phyloP scores from a whole-genome alignment of 2,797 vertebrate species.

The Periophthalmus magnuspinnatus region DNA sequence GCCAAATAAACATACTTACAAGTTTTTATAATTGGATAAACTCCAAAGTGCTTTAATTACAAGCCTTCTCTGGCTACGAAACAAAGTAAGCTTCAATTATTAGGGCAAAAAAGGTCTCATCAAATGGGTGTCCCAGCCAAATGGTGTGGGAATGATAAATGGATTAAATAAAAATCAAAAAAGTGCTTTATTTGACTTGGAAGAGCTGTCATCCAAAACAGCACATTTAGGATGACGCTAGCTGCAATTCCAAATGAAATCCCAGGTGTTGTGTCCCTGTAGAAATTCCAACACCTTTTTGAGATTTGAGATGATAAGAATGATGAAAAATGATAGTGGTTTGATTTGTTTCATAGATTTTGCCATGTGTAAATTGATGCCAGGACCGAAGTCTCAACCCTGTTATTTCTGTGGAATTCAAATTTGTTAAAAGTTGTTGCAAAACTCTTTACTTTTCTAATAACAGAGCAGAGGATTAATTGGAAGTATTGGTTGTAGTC shows the following conservation, averaged over 20 bases:
- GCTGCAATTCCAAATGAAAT: conserved; percentile 39
- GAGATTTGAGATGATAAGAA: conserved; percentile 35
- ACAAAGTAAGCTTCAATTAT: not conserved
- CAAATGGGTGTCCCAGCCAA: not conserved
- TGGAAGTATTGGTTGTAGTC: not conserved
- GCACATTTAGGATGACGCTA: conserved; percentile 30
- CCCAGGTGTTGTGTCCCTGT: conserved; percentile 30
- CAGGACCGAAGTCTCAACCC: conserved; percentile 46
- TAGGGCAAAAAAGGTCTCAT: not conserved
- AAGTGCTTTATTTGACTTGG: conserved; percentile 35
- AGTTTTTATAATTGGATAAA: conserved; percentile 14
- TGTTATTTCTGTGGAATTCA: not conserved
- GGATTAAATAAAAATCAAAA: conserved; percentile 38
- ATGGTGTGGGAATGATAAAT: conserved; percentile 13
- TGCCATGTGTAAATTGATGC: conserved; percentile 65
- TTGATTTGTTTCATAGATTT: not conserved
- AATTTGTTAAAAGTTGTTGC: too few relatives aligned
- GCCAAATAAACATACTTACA: conserved; percentile 12
- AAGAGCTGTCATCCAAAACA: conserved; percentile 41
- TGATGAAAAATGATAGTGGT: not conserved
- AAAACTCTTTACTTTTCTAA: too few relatives aligned
- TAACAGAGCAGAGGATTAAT: not conserved
- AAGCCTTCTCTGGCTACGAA: conserved; percentile 4
- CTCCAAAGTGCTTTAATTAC: conserved; percentile 13
- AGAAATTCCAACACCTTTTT: conserved; percentile 24